Evolutionary conservation across 2,888 invertebrate genomes (phyloP), one percentile per base, ranked within the genome.

Genomic region (Apamea sordens): DNA sequence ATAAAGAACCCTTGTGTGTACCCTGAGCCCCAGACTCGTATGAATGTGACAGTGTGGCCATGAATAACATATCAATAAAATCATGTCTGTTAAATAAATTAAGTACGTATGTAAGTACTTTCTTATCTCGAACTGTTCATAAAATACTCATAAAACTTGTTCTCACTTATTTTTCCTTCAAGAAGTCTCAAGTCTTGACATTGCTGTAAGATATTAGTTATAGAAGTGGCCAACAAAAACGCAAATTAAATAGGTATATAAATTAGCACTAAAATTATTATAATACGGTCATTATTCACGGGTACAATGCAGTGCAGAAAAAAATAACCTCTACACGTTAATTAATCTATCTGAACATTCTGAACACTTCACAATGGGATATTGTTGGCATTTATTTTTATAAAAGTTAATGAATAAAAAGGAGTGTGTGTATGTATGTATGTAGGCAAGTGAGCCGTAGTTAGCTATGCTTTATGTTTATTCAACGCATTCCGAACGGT

Each of bases 341-440:
- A 90, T 91, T 89, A 90, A 90, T 89, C 85, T 89, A 88, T 87
- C 84, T 84, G 78, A 82, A 81, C 78, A 86, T 84, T 90, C 86
- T 88, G 87, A 89, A 82, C 90, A 85, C 81, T 83, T 89, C 87
- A 91, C 92, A 91, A 92, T 91, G 85, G 90, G 89, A 89, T 90
- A 91, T 91, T 89, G 90, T 88, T 89, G 90, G 88, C 88, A 90
- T 91, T 89, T 90, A 88, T 88, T 86, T 83, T 77, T 73, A 75
- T 78, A 85, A 90, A 89, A 90, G 77, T 77, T 88, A 84, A 91
- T 92, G 90, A 90, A 89, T 87, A 89, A 83, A 86, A 83, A 74
- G 67, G 68, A 89, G 88, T 87, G 83, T 85, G 88, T 80, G 65
- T 78, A 64, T 73, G 75, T 77, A 56, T 59, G 78, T 85, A 73